Evolutionary conservation across 2,888 invertebrate genomes (phyloP).

Genomic region (Cetonia aurata): DNA sequence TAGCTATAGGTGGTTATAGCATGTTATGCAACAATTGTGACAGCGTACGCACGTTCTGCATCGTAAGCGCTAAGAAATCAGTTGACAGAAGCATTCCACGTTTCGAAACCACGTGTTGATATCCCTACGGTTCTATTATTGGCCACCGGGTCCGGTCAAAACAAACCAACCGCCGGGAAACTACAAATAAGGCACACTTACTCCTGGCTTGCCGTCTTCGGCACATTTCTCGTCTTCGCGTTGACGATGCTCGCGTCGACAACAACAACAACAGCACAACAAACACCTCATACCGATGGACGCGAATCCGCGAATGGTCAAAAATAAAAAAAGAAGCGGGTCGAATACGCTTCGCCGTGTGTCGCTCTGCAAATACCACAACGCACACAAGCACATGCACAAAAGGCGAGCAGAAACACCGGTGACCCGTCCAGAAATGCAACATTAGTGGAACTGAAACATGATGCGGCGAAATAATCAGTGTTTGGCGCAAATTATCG

Average conservation of each 20-base stretch:
- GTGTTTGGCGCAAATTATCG: constrained; percentile 47
- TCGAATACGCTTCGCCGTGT: too few species aligned
- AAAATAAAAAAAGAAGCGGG: not conserved
- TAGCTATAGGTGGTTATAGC: not conserved
- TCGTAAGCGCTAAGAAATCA: not conserved
- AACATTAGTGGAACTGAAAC: constrained; percentile 40
- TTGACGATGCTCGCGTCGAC: not conserved
- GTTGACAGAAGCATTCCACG: not conserved
- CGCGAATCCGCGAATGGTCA: constrained; percentile 16
- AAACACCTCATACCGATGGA: constrained; percentile 24
- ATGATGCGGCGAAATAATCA: constrained; percentile 39
- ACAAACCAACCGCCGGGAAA: constrained; percentile 2
- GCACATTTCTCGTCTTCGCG: constrained; percentile 9
- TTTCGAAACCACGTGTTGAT: constrained; percentile 22
- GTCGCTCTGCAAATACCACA: too few species aligned
- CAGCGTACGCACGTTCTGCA: not conserved
- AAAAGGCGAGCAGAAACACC: constrained; percentile 6
- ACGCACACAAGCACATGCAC: not conserved
- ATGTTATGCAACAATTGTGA: constrained; percentile 18
- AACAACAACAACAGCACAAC: constrained; percentile 29
- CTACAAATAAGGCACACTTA: constrained; percentile 22
- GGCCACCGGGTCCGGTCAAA: not conserved
- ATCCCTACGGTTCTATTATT: constrained; percentile 17
- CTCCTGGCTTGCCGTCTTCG: constrained; percentile 9
- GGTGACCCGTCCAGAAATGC: constrained; percentile 36